These are phyloP conservation scores for Drepana arcuata DNA, from an alignment of 1,140 invertebrate species.

Conservation along the genomic window DNA sequence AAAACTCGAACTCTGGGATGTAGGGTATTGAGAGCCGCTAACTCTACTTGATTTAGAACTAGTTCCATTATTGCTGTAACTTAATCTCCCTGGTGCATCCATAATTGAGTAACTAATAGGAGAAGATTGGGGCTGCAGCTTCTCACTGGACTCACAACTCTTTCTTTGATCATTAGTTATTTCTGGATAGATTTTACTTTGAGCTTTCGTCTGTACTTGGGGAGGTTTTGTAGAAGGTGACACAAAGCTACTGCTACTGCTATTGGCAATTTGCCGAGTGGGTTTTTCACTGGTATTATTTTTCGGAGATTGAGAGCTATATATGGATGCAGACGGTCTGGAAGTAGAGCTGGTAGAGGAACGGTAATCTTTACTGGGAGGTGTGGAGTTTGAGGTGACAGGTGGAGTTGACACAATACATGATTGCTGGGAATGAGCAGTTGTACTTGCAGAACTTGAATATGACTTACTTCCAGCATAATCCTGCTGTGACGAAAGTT, in stretches of 20 bases:
- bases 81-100: slow-evolving; percentile 76
- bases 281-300: slow-evolving; percentile 56
- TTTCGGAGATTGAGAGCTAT: slow-evolving; percentile 70
- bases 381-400: slow-evolving; percentile 62
- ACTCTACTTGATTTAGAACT: slow-evolving; percentile 54
- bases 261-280: slow-evolving; percentile 30
- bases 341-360: slow-evolving; percentile 59
- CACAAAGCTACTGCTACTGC: slow-evolving; percentile 64
- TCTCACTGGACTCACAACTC: slow-evolving; percentile 67
- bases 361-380: slow-evolving; percentile 75
- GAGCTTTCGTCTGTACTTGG: slow-evolving; percentile 78
- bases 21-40: slow-evolving; percentile 49
- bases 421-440: slow-evolving; percentile 75
- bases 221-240: slow-evolving; percentile 71
- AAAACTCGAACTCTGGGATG: slow-evolving; percentile 69
- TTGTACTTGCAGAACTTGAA: slow-evolving; percentile 71
- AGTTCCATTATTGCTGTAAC: slow-evolving; percentile 72
- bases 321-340: slow-evolving; percentile 57
- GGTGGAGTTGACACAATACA: slow-evolving; percentile 80
- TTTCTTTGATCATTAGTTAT: slow-evolving; percentile 71
- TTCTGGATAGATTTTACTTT: slow-evolving; percentile 80
- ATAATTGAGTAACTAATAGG: slow-evolving; percentile 84
- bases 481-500: slow-evolving; percentile 69
- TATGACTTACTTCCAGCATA: slow-evolving; percentile 74
- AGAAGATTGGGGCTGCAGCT: slow-evolving; percentile 78